Evolutionary conservation across 2,888 invertebrate genomes (phyloP).

Genomic region (Caenorhabditis angaria): DNA sequence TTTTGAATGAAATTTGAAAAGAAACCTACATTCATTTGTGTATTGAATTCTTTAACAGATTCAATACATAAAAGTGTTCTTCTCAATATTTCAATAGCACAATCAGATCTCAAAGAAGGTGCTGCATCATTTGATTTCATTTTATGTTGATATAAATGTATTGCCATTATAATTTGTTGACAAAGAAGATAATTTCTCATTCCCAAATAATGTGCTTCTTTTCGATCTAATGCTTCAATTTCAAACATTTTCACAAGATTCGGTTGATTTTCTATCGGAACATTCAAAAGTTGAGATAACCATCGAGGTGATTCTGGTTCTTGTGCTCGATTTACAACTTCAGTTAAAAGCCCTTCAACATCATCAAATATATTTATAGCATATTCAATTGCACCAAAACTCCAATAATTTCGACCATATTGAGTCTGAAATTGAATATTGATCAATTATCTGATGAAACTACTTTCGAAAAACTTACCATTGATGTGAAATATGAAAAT

Average conservation of each 20-base stretch:
- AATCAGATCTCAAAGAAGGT: conserved; percentile 49
- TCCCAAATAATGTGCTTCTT: conserved; percentile 38
- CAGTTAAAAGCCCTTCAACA: conserved; percentile 48
- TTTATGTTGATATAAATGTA: conserved; percentile 47
- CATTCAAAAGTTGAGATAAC: conserved; percentile 23
- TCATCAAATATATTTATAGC: conserved; percentile 54
- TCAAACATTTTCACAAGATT: conserved; percentile 15
- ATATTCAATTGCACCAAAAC: conserved; percentile 56
- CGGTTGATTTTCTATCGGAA: conserved; percentile 31
- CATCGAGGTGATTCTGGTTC: conserved; percentile 32
- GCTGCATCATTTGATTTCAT: conserved; percentile 48
- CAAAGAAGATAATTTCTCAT: conserved; percentile 49
- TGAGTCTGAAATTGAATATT: conserved; percentile 39
- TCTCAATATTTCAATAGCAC: conserved; percentile 49
- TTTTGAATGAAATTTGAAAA: not conserved
- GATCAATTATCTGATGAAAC: not conserved
- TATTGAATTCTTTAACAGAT: conserved; percentile 48
- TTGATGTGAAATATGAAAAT: conserved; percentile 27
- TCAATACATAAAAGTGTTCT: conserved; percentile 44
- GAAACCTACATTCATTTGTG: conserved; percentile 15
- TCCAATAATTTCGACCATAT: conserved; percentile 53
- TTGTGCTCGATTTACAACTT: conserved; percentile 33
- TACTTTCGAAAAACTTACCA: conserved; percentile 14
- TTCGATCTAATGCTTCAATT: conserved; percentile 16
- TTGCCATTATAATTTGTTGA: conserved; percentile 51